Evolutionary conservation across 2,797 vertebrate species (phyloP).

Genomic region (Prionace glauca): DNA sequence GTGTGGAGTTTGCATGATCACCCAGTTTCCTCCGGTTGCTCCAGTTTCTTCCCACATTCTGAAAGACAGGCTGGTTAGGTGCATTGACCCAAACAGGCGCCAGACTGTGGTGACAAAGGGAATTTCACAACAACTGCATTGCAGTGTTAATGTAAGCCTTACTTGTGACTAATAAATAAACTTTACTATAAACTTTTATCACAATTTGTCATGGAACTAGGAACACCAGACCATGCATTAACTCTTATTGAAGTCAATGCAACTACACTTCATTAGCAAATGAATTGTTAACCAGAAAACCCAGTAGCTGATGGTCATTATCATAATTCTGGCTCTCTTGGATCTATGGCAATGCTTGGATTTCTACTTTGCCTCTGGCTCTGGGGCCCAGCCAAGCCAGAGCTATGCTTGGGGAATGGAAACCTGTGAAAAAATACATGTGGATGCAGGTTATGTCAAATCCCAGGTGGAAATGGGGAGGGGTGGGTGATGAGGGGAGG

Average conservation of each 20-base stretch:
- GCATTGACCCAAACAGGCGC: too few relatives aligned
- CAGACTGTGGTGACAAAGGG: too few relatives aligned
- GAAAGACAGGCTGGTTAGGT: too few relatives aligned
- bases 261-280: not conserved
- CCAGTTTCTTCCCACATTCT: too few relatives aligned
- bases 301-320: not conserved
- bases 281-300: not conserved
- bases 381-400: not conserved
- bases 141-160: too few relatives aligned
- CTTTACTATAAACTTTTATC: not conserved
- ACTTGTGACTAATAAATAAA: too few relatives aligned
- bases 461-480: not conserved
- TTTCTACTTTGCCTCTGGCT: not conserved
- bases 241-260: not conserved
- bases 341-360: not conserved
- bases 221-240: not conserved
- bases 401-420: not conserved
- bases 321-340: not conserved
- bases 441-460: not conserved
- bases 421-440: not conserved
- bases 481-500: not conserved
- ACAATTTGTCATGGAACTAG: not conserved
- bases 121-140: too few relatives aligned
- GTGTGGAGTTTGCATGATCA: too few relatives aligned
- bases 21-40: too few relatives aligned